phyloP scores from a whole-genome alignment of 2,113 vertebrate genomes.

The Narcine bancroftii region DNA sequence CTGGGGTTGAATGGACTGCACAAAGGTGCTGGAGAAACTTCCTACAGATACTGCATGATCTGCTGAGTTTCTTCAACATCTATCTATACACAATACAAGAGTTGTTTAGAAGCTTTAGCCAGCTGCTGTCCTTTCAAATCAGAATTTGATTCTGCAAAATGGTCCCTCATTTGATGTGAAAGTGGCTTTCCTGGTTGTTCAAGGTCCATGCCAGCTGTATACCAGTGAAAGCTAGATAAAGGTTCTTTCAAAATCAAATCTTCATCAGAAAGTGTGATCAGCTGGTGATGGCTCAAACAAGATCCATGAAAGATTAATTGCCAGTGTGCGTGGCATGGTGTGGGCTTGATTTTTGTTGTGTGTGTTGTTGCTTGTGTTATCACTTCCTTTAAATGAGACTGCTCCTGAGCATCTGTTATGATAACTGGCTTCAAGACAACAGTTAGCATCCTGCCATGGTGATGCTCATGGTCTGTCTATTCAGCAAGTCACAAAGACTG shows the following conservation, averaged over 20 bases:
- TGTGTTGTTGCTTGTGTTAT: not conserved
- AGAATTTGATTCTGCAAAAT: not conserved
- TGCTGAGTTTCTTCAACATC: no score
- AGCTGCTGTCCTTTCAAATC: not conserved
- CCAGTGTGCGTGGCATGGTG: not conserved
- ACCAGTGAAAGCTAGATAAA: not conserved
- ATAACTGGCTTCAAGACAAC: not conserved
- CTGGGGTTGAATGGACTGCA: no score
- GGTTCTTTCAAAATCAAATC: not conserved
- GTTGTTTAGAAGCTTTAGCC: not conserved
- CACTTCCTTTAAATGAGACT: not conserved
- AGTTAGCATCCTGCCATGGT: not conserved
- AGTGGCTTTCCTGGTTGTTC: not conserved
- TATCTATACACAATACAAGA: not conserved
- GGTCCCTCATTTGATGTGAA: not conserved
- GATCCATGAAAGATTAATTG: not conserved
- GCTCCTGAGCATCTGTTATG: not conserved
- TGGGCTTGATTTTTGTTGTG: not conserved
- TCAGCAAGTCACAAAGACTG: not conserved
- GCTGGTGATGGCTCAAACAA: not conserved
- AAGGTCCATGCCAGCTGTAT: not conserved
- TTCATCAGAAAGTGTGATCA: not conserved
- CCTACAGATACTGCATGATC: no score
- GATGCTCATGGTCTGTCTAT: not conserved
- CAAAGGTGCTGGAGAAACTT: no score